Evolutionary conservation across 2,797 vertebrate genomes (phyloP).

Genomic region (Pangasius krempfi): DNA sequence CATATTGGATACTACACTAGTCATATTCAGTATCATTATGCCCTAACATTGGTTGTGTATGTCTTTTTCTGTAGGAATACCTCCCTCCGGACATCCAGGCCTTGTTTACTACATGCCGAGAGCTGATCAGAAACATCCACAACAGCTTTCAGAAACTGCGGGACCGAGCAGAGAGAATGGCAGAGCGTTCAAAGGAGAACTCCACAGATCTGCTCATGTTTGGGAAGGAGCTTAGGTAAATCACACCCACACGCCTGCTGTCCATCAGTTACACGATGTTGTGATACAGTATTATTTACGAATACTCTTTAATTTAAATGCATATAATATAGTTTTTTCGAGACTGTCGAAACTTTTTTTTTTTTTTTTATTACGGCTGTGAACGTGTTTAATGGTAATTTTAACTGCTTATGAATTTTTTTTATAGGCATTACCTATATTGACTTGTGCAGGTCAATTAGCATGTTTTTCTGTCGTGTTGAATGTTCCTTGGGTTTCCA

Average conservation of each 20-base stretch:
- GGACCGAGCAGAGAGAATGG: constrained; percentile 89
- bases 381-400: not conserved
- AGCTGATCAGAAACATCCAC: constrained; percentile 91
- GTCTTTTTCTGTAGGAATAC: constrained; percentile 80
- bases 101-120: constrained; percentile 89
- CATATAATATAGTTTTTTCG: not conserved
- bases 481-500: not conserved
- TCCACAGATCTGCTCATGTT: constrained; percentile 92
- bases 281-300: not conserved
- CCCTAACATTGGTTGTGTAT: not conserved
- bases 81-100: constrained; percentile 91
- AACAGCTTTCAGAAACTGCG: constrained; percentile 94
- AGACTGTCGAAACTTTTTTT: not conserved
- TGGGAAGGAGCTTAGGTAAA: constrained; percentile 91
- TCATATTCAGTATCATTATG: not conserved
- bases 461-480: not conserved
- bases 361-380: not conserved
- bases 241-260: not conserved
- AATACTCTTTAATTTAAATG: not conserved
- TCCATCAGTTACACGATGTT: not conserved
- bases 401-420: not conserved
- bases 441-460: not conserved
- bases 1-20: not conserved
- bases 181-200: constrained; percentile 88
- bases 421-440: not conserved